Percentiles rank a stretch among this genome's conserved stretches.
Evolutionary conservation across 2,888 invertebrate species (phyloP).

Genomic region (Pandemis cinnamomeana): DNA sequence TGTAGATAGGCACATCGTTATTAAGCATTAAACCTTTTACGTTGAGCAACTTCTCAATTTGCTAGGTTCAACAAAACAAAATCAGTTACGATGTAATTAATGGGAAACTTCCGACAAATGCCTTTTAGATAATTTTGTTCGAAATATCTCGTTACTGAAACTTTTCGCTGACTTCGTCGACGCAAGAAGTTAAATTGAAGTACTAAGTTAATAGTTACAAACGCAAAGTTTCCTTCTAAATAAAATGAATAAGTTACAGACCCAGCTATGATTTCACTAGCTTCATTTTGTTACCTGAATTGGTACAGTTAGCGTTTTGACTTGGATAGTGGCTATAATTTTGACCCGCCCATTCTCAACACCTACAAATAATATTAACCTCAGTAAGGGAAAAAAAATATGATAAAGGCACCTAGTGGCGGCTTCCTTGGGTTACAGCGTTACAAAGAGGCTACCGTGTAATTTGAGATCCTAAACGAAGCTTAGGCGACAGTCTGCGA

Average conservation of each 20-base stretch:
- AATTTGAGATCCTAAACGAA: conserved; percentile 76
- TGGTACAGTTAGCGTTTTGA: conserved; percentile 46
- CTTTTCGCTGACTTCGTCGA: conserved; percentile 25
- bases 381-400: conserved; percentile 52
- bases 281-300: conserved; percentile 46
- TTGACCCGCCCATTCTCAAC: conserved; percentile 67
- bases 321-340: conserved; percentile 56
- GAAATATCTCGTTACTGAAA: conserved; percentile 28
- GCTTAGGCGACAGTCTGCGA: conserved; percentile 78
- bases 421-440: conserved; percentile 67
- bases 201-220: conserved; percentile 23
- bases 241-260: conserved; percentile 12
- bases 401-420: conserved; percentile 59
- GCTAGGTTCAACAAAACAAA: conserved; percentile 7
- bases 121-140: conserved; percentile 25
- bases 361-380: conserved; percentile 65
- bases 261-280: background rate
- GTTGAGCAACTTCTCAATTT: background rate
- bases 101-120: conserved; percentile 14
- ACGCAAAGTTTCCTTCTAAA: conserved; percentile 29
- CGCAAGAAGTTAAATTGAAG: conserved; percentile 30
- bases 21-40: background rate
- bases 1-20: background rate
- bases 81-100: conserved; percentile 17
- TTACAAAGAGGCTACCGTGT: conserved; percentile 79